Percentiles rank a stretch among this genome's conserved stretches.
phyloP scores from a whole-genome alignment of 92 coral and sea anemone genomes.

The Metridium senile region DNA sequence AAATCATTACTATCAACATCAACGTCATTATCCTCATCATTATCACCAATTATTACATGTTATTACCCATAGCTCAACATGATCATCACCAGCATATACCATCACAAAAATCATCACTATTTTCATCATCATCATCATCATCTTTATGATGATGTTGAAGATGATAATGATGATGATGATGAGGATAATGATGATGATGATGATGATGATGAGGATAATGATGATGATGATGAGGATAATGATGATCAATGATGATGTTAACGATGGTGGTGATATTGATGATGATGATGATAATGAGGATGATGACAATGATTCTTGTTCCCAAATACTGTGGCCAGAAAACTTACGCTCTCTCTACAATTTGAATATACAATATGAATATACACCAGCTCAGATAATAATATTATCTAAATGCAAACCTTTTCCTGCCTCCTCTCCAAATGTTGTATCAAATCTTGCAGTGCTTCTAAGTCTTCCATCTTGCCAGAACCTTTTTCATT shows the following conservation, averaged over 20 bases:
- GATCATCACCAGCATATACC: no score
- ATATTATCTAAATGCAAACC: conserved; percentile 33
- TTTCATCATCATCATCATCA: no score
- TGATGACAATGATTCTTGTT: conserved; percentile 59
- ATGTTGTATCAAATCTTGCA: conserved; percentile 74
- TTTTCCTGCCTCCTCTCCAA: conserved; percentile 85
- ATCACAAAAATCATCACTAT: no score
- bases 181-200: not conserved
- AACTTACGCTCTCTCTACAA: conserved; percentile 59
- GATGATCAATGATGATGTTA: no score
- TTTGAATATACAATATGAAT: not conserved
- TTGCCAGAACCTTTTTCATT: conserved; percentile 41
- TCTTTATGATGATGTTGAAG: no score
- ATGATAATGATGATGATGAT: not conserved
- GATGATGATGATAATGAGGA: no score
- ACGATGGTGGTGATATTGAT: no score
- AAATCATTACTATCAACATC: not conserved
- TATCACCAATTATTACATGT: no score
- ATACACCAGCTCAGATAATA: no score
- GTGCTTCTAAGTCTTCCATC: conserved; percentile 58
- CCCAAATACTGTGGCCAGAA: conserved; percentile 84
- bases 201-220: no score
- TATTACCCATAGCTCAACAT: no score
- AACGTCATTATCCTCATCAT: not conserved
- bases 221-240: no score